Evolutionary conservation across 2,113 vertebrate species (phyloP).

Genomic region (Microcebus griseorufus): DNA sequence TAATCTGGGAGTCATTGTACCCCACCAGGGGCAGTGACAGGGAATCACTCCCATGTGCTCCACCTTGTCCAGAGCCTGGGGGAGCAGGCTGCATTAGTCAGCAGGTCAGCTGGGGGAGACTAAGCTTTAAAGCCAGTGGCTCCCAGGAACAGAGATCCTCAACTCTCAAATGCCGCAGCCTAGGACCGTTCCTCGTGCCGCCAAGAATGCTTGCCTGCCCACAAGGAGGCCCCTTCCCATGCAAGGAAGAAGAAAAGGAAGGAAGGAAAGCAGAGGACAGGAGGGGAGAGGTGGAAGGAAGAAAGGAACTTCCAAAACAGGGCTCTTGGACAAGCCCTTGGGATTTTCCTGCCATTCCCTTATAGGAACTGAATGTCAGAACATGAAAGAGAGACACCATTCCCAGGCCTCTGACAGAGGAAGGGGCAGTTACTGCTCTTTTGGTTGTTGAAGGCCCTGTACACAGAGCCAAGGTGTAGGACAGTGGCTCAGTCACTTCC

Average conservation of each 20-base stretch:
- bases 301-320: neutral
- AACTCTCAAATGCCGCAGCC: rapidly evolving
- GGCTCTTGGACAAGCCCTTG: neutral
- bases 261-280: neutral
- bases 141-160: neutral
- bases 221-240: neutral
- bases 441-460: neutral
- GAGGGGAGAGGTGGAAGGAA: neutral
- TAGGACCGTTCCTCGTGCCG: too few species aligned
- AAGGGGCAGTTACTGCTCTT: neutral
- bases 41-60: neutral
- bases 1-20: neutral
- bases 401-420: neutral
- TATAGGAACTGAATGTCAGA: neutral
- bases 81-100: too few species aligned
- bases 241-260: neutral
- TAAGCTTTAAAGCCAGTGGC: neutral
- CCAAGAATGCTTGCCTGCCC: neutral
- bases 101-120: neutral
- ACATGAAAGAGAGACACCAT: neutral
- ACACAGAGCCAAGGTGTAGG: neutral
- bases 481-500: neutral
- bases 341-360: neutral
- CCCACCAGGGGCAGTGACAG: neutral
- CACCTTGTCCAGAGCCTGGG: neutral